These are phyloP conservation scores for Hirudinaria manillensis DNA, from an alignment of 2,888 invertebrate genomes.

Conservation along the genomic window DNA sequence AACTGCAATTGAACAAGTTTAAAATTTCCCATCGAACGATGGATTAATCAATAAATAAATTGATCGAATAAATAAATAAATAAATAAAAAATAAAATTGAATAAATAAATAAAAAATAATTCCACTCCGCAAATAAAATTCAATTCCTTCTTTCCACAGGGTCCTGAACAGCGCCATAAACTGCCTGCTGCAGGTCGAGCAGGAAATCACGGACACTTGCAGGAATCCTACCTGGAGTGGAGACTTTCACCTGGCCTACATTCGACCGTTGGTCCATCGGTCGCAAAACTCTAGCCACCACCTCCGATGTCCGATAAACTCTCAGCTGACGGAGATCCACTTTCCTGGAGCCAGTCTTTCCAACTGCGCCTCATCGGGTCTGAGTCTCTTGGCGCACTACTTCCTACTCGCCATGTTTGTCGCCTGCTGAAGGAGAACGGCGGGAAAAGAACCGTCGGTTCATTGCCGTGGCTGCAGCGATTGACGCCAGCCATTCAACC, in stretches of 20 bases:
- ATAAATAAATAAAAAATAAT: too few species aligned
- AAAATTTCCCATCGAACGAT: too few species aligned
- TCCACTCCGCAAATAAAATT: not conserved
- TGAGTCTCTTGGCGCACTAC: too few species aligned
- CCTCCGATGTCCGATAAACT: not conserved
- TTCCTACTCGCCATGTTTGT: too few species aligned
- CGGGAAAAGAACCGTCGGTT: too few species aligned
- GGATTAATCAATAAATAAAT: too few species aligned
- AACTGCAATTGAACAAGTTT: too few species aligned
- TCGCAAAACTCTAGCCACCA: slow-evolving; percentile 10
- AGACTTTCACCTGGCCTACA: slow-evolving; percentile 5
- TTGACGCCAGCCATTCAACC: too few species aligned
- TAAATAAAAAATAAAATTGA: too few species aligned
- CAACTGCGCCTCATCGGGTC: not conserved
- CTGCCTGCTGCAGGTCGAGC: not conserved
- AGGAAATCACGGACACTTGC: slow-evolving; percentile 8
- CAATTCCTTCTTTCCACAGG: not conserved
- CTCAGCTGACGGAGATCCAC: not conserved
- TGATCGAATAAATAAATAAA: too few species aligned
- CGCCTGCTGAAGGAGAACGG: too few species aligned
- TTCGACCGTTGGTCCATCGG: not conserved
- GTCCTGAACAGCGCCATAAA: slow-evolving; percentile 8
- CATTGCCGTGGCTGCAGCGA: too few species aligned
- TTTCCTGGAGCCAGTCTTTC: slow-evolving; percentile 4
- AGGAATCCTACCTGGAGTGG: not conserved